Base-by-base conservation (phyloP, 2,797 vertebrate species). In the Chrysocyon brachyurus region DNA sequence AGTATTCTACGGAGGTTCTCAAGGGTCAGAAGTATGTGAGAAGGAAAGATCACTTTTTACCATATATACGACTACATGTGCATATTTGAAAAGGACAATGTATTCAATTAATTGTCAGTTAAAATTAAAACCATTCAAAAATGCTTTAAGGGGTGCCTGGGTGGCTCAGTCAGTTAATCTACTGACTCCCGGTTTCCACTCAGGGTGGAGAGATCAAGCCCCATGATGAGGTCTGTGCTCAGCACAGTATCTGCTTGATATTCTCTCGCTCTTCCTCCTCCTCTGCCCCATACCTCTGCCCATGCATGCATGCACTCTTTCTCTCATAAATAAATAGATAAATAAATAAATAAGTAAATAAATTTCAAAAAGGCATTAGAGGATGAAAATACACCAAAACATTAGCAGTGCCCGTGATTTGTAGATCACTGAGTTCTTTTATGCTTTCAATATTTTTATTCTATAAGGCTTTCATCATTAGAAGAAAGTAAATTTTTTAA, bases 51-150 rank as follows among this genome's bases (percentile, higher is more conserved):
- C 6, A 4, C 17, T 68, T 89, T 90, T 84, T 73, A 59, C 16
- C 11, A 4, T 78, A 24, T 59, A 12, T 64, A 78, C 56, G 10
- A 24, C 40, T 61, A 31, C 3, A 3, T 28, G 24, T 73, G 1
- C 46, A 36, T 79, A 83, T 87, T 72, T 84, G 15, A 87, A 79
- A 95, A 92, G 31, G 21, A 72, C 4, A 61, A 10, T 77, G 21
- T 19, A 77, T 75, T 91, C 31, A 96, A 73, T 56, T 81, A 91
- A 49, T 54, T 61, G 56, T 77, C 54, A 79, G 66, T 90, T 87
- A 77, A 91, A 96, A 77, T 77, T 11, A 92, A 93, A 95, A 87
- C 3, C 5, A 79, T 24, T 87, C 24, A 66, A 68, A 89, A 87
- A 36, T 87, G 14, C n/a, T 84, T 40, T 79, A 57, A 87, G 64